Conservation (phyloP, 2,113 vertebrate species). For the Dromaius novaehollandiae region DNA sequence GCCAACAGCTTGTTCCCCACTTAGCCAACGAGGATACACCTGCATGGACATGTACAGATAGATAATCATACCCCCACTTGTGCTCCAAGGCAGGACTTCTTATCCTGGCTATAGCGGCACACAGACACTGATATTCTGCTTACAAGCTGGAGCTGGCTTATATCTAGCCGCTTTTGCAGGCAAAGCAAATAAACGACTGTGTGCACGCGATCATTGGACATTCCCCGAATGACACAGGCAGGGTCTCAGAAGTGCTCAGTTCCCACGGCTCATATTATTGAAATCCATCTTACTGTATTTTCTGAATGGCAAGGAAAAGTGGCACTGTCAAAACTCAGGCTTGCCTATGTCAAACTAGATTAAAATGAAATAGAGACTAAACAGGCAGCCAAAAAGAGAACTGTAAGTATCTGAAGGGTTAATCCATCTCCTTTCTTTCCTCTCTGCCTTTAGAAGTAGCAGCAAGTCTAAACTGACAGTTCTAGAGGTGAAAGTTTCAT, state of each 20-base stretch:
- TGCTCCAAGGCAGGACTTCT: background rate
- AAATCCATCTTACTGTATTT: background rate
- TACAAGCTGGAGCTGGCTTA: background rate
- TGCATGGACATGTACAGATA: background rate
- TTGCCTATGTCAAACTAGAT: background rate
- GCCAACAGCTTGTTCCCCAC: background rate
- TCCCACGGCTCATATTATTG: background rate
- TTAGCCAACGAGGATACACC: background rate
- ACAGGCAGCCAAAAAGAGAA: background rate
- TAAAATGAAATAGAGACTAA: background rate
- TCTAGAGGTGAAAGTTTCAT: conserved; percentile 31
- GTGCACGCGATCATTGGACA: background rate
- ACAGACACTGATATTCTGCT: background rate
- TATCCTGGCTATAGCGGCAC: background rate
- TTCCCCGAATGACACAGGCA: background rate
- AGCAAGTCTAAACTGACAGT: background rate
- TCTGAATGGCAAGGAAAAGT: background rate
- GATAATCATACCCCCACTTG: background rate
- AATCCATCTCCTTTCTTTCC: background rate
- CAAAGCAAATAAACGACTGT: background rate
- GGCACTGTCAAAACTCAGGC: background rate
- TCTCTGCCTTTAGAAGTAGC: background rate
- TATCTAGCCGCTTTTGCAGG: background rate
- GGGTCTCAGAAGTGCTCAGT: background rate
- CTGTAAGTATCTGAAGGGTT: background rate